Evolutionary conservation across 2,888 invertebrate genomes (phyloP), one percentile per base, ranked within the genome.

Genomic region (Drosophila demipolita): DNA sequence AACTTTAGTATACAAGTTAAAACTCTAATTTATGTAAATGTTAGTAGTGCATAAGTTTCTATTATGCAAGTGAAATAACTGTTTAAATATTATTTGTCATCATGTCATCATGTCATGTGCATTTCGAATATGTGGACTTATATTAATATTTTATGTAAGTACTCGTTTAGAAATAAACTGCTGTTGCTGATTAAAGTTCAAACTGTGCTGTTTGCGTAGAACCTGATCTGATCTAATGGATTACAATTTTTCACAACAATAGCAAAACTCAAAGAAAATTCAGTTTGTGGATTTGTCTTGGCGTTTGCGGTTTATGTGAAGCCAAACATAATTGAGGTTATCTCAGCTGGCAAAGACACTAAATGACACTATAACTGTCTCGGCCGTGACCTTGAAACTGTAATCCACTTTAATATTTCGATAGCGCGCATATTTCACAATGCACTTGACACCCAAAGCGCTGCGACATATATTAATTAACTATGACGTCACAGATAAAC

Each of bases 401-500:
- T 45, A 68, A 50, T 67, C 52, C 59, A 66, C 38, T 61, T 62
- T 53, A 29, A 48, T 63, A 15, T 6, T 57, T 20, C 8, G 12
- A 5, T 32, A 5, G 8, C 59, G 48, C 45, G 45, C 54, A 48
- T 26, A 45, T 49, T 26, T 35, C 20, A 38, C 33, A 64, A 38
- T 36, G 64, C 54, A 63, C 23, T 53, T 33, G 8, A 8, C 66
- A 61, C n/a, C 40, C 32, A 53, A 59, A 45, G 32, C 45, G 48
- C 35, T 73, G 7, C 26, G 38, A 3, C 3, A 23, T 35, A 45
- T 23, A 48, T 57, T 36, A 63, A 74, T 77, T 68, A 80, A 42
- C 36, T n/a, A 69, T 83, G 82, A 83, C 79, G 73, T 82, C 83
- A 83, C 35, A 61, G 63, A 73, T 71, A 81, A 81, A 81, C 70